Evolutionary conservation across 2,888 invertebrate species (phyloP).

Genomic region (Pseudococcus viburni): DNA sequence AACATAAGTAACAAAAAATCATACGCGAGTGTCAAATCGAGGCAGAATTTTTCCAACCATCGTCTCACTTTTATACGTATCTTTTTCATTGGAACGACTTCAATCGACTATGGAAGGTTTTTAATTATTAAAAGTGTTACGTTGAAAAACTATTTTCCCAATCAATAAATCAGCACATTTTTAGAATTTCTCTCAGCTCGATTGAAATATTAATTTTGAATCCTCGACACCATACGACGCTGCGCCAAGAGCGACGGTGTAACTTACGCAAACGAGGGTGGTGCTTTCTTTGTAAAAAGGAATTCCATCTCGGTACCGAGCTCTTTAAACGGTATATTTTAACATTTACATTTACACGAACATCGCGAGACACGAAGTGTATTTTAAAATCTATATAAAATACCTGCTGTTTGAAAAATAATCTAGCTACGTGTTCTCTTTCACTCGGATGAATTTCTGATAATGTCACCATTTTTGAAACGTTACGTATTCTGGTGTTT

Average conservation of each 20-base stretch:
- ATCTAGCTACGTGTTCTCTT: not conserved
- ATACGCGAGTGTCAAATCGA: not conserved
- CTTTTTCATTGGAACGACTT: not conserved
- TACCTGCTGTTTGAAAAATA: conserved; percentile 27
- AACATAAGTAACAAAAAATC: not conserved
- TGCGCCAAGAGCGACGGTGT: not conserved
- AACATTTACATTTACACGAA: conserved; percentile 5
- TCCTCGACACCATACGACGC: not conserved
- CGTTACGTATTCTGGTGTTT: not conserved
- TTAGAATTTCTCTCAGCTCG: not conserved
- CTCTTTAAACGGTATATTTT: not conserved
- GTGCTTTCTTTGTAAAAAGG: conserved; percentile 1
- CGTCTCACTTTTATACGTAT: not conserved
- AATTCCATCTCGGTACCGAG: not conserved
- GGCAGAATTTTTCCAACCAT: not conserved
- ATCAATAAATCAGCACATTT: not conserved
- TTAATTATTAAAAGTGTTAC: not conserved
- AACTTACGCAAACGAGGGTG: not conserved
- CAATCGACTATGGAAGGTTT: not conserved
- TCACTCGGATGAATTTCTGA: conserved; percentile 16
- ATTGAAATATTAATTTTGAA: conserved; percentile 4
- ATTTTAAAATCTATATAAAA: not conserved
- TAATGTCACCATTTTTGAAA: not conserved
- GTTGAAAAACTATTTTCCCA: not conserved
- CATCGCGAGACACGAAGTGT: not conserved